Evolutionary conservation across 2,888 invertebrate genomes (phyloP).

Genomic region (Cyrtodaria siliqua): DNA sequence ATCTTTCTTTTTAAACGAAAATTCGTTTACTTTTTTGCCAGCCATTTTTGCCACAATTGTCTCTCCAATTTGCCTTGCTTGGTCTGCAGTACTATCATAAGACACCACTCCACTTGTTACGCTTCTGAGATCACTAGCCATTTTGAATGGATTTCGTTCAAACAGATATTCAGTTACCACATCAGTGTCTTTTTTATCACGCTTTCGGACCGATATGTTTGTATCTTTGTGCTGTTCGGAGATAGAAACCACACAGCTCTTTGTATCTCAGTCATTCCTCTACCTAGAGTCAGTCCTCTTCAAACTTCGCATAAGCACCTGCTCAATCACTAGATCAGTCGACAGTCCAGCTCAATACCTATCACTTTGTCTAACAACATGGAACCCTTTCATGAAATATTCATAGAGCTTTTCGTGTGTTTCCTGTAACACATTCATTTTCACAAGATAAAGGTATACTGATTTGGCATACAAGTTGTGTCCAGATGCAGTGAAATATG

Average conservation of each 20-base stretch:
- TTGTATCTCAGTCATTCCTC: conserved; percentile 58
- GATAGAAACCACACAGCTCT: conserved; percentile 43
- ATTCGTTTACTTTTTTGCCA: conserved; percentile 19
- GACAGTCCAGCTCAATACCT: conserved; percentile 43
- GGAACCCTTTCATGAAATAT: conserved; percentile 24
- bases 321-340: conserved; percentile 49
- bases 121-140: conserved; percentile 7
- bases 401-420: conserved; percentile 23
- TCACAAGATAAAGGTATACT: conserved; percentile 51
- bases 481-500: conserved; percentile 57
- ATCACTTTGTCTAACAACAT: conserved; percentile 25
- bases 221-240: conserved; percentile 53
- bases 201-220: conserved; percentile 25
- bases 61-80: conserved; percentile 17
- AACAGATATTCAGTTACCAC: conserved; percentile 33
- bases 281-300: too few relatives aligned
- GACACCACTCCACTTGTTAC: conserved; percentile 13
- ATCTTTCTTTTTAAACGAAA: conserved; percentile 47
- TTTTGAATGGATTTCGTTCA: conserved; percentile 11
- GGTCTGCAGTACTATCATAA: conserved; percentile 2
- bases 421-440: conserved; percentile 34
- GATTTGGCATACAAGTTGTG: conserved; percentile 61
- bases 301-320: conserved; percentile 65
- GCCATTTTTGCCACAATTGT: conserved; percentile 6
- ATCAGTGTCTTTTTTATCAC: conserved; percentile 37